These are phyloP conservation scores for Temnothorax ravouxi DNA, from an alignment of 2,888 invertebrate genomes.

Conservation along the genomic window DNA sequence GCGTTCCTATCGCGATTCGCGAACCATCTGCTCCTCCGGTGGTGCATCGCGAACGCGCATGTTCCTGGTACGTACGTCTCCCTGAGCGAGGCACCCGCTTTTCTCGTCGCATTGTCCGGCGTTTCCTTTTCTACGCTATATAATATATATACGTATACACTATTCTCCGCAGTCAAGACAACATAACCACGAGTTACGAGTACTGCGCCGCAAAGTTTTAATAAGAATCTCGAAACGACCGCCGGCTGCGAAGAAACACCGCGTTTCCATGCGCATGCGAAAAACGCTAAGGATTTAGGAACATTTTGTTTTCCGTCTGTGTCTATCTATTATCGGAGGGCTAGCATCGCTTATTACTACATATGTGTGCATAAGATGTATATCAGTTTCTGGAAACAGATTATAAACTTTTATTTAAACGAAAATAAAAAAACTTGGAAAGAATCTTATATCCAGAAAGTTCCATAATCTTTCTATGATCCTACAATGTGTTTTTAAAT, in stretches of 20 bases:
- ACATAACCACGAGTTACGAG: conserved; percentile 38
- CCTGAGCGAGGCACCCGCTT: too few relatives aligned
- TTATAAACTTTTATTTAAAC: conserved; percentile 10
- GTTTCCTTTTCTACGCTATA: conserved; percentile 1
- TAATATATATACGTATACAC: neutral
- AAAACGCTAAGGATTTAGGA: conserved; percentile 5
- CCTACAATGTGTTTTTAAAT: neutral
- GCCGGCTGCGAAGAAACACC: conserved; percentile 27
- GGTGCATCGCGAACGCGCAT: neutral
- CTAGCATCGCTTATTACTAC: conserved; percentile 18
- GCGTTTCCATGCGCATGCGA: neutral
- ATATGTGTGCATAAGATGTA: neutral
- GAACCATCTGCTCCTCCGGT: neutral
- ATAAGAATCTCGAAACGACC: conserved; percentile 52
- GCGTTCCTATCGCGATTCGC: conserved; percentile 24
- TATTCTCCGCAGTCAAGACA: neutral
- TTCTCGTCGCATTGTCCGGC: neutral
- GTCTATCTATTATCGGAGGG: conserved; percentile 12
- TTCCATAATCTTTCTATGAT: neutral
- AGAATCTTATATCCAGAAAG: neutral
- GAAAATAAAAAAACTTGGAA: neutral
- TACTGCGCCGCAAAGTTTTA: conserved; percentile 46
- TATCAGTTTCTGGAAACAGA: neutral
- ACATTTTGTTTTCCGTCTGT: neutral
- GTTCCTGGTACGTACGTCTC: conserved; percentile 9